Evolutionary conservation across 2,797 vertebrate species (phyloP).

Genomic region (Enteromius argenteus): DNA sequence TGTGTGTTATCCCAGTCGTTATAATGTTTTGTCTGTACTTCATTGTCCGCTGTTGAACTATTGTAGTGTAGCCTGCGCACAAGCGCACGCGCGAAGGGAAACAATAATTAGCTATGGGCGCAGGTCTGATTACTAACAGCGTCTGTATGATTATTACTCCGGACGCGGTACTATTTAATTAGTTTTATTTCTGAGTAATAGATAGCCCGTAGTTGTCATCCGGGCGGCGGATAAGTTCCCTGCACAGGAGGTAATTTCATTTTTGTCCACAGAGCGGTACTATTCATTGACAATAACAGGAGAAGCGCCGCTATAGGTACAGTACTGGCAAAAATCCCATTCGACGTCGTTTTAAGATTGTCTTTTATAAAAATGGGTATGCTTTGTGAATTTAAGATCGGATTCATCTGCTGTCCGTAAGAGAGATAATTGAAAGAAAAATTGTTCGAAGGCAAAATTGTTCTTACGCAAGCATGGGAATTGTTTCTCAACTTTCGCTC

Average conservation of each 20-base stretch:
- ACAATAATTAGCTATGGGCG: not conserved
- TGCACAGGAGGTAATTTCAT: conserved; percentile 72
- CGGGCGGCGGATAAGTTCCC: conserved; percentile 67
- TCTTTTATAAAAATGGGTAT: conserved; percentile 16
- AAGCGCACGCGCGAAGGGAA: conserved; percentile 16
- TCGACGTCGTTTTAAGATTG: conserved; percentile 29
- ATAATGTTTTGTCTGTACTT: conserved; percentile 38
- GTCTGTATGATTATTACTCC: not conserved
- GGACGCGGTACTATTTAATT: not conserved
- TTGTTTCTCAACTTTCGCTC: conserved; percentile 85
- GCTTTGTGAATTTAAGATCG: conserved; percentile 19
- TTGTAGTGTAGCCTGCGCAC: not conserved
- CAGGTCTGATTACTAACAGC: not conserved
- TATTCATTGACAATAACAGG: conserved; percentile 75
- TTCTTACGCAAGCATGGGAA: conserved; percentile 77
- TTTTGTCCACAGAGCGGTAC: conserved; percentile 87
- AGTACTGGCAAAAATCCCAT: conserved; percentile 20
- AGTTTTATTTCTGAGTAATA: conserved; percentile 23
- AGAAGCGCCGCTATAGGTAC: conserved; percentile 6
- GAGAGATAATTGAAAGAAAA: not conserved
- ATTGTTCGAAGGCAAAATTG: not conserved
- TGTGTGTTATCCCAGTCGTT: not conserved
- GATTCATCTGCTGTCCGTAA: not conserved
- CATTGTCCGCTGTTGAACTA: conserved; percentile 29
- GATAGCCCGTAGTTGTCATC: conserved; percentile 56